Conservation (phyloP, 2,113 vertebrate species). For the Poecile atricapillus region DNA sequence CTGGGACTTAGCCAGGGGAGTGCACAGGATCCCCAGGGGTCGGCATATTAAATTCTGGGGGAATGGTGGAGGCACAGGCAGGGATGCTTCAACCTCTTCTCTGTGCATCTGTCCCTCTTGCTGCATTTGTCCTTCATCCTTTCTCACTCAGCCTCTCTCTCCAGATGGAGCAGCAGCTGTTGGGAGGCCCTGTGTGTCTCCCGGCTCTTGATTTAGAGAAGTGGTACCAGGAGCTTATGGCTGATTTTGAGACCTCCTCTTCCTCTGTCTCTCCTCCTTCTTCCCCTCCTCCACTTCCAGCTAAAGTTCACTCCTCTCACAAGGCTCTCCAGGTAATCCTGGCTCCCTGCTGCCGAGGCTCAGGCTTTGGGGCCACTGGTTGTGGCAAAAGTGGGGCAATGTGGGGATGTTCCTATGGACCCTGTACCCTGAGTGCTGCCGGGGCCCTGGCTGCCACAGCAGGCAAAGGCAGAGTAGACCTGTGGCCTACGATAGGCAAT, state of each 20-base stretch:
- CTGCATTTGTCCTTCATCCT: neutral
- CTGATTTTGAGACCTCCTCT: conserved; percentile 81
- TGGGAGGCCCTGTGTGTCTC: neutral
- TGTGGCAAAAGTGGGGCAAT: neutral
- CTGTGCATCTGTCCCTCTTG: neutral
- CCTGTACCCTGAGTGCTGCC: neutral
- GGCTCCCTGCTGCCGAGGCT: neutral
- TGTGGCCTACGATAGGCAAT: neutral
- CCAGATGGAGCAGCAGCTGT: conserved; percentile 73
- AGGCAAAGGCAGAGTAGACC: neutral
- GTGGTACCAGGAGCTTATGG: conserved; percentile 79
- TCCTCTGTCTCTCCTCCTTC: conserved; percentile 69
- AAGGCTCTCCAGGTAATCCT: conserved; percentile 86
- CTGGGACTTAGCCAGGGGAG: neutral
- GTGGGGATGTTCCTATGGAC: rapidly evolving
- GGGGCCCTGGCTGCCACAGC: neutral
- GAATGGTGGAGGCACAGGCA: neutral
- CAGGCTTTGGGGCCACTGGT: neutral
- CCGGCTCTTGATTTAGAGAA: conserved; percentile 73
- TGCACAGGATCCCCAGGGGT: rapidly evolving
- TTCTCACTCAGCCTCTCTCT: conserved; percentile 21
- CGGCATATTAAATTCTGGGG: neutral
- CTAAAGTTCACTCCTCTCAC: conserved; percentile 85
- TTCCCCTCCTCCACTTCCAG: conserved; percentile 89
- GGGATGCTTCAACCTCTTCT: neutral